These are phyloP conservation scores for Cephus sareptanus DNA, from an alignment of 2,888 invertebrate genomes.

Conservation along the genomic window DNA sequence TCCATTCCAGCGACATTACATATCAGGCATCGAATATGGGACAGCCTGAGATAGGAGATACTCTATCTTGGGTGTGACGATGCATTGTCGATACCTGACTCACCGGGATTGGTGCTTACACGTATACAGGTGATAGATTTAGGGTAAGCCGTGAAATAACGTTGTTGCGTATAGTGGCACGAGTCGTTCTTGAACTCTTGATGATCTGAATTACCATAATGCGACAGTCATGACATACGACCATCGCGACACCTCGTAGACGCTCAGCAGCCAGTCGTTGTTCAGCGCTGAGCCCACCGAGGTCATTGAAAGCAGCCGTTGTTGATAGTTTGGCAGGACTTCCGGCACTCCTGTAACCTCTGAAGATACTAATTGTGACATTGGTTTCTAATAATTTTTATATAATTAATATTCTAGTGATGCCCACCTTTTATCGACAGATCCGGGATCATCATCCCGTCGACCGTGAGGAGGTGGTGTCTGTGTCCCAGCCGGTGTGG, in stretches of 20 bases:
- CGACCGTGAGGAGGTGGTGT: neutral
- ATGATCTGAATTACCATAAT: slow-evolving; percentile 94
- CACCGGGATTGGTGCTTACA: slow-evolving; percentile 57
- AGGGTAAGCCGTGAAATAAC: slow-evolving; percentile 84
- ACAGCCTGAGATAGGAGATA: neutral
- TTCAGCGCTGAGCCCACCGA: slow-evolving; percentile 57
- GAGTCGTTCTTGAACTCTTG: slow-evolving; percentile 85
- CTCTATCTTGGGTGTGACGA: neutral
- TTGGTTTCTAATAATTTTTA: neutral
- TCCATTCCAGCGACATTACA: neutral
- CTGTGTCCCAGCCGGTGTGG: neutral
- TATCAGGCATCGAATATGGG: neutral
- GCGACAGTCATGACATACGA: slow-evolving; percentile 94
- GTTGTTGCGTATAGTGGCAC: slow-evolving; percentile 85
- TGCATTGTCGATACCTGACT: slow-evolving; percentile 5
- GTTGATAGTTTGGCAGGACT: slow-evolving; percentile 72
- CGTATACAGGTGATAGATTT: slow-evolving; percentile 85
- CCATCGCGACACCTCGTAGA: slow-evolving; percentile 83
- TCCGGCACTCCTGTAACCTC: slow-evolving; percentile 70
- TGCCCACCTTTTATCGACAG: neutral
- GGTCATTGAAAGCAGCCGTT: slow-evolving; percentile 66
- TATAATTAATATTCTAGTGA: slow-evolving; percentile 2
- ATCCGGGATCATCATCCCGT: neutral
- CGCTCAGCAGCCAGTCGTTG: slow-evolving; percentile 69
- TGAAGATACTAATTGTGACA: slow-evolving; percentile 6